Base-by-base conservation (phyloP, 2,797 vertebrate species). In the Dermochelys coriacea region DNA sequence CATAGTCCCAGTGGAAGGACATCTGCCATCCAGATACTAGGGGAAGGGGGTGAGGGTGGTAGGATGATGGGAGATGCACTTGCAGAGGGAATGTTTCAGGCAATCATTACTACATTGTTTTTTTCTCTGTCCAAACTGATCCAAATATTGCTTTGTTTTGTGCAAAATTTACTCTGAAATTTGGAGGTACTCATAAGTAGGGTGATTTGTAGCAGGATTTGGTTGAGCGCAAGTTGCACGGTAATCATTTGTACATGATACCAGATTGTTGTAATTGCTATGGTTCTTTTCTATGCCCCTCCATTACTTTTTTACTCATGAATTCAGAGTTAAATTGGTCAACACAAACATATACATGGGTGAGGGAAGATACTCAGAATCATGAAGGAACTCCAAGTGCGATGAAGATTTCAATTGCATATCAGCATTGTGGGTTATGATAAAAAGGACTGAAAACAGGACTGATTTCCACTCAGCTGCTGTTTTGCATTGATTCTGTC, bases 401-500 rank as follows among this genome's bases (percentile, higher is more conserved):
- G 91, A 85, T 77, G 71, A 80, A 89, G 87, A 14, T 21, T 57
- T 1, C 27, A 75, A 54, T 55, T 90, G 7, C 10, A 68, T 93
- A 10, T 81, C 18, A 83, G 12, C 81, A 12, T 29, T 85, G 45
- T 1, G 55, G 82, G 61, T 3, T 23, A 9, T 89, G n/a, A 77
- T 55, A 87, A 74, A 61, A 85, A 64, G 59, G 19, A 34, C 64
- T 55, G n/a, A 54, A 96, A 79, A 9, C 68, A 61, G 52, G 80
- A 83, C 10, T 61, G 15, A 74, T 88, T 89, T 89, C 88, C 9
- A 2, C 54, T 10, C 19, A 50, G 31, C 21, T 92, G 12, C n/a
- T 91, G 0, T 82, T 96, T 91, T 87, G 34, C 50, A 37, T 87
- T 89, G 18, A 87, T 88, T 95, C 61, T 84, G 68, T 51, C 1